Percentiles rank a stretch among this genome's conserved stretches.
Evolutionary conservation across 2,113 vertebrate species (phyloP).

Genomic region (Dipodomys stephensi): DNA sequence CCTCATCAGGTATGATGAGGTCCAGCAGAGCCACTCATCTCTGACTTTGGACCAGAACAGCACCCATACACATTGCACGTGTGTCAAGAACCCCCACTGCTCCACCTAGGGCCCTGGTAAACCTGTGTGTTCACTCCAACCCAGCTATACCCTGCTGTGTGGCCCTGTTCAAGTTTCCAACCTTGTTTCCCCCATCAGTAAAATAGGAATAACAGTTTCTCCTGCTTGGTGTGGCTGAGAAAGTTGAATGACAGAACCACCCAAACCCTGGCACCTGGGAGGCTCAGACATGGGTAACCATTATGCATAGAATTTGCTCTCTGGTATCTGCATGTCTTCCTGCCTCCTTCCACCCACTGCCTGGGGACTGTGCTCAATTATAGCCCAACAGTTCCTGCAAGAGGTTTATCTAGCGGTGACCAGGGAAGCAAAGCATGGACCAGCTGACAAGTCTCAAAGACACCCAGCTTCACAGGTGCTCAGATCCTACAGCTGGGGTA

Average conservation of each 20-base stretch:
- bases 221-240: background rate
- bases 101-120: background rate
- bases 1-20: background rate
- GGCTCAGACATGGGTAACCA: background rate
- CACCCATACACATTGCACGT: background rate
- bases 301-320: background rate
- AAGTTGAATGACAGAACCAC: background rate
- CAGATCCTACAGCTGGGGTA: background rate
- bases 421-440: background rate
- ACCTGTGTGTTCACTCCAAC: background rate
- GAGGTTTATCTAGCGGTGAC: background rate
- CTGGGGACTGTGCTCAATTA: background rate
- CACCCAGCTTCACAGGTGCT: rapidly evolving
- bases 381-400: too few species aligned
- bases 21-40: background rate
- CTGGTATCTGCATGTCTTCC: background rate
- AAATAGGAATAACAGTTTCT: background rate
- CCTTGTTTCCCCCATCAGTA: background rate
- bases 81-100: background rate
- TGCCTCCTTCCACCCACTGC: background rate
- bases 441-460: background rate
- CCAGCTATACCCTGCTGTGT: background rate
- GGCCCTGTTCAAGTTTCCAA: background rate
- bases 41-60: background rate
- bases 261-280: rapidly evolving